Percentiles rank a stretch among this genome's conserved stretches.
Conservation (phyloP, 2,113 vertebrate species). For the Pyrgilauda ruficollis region DNA sequence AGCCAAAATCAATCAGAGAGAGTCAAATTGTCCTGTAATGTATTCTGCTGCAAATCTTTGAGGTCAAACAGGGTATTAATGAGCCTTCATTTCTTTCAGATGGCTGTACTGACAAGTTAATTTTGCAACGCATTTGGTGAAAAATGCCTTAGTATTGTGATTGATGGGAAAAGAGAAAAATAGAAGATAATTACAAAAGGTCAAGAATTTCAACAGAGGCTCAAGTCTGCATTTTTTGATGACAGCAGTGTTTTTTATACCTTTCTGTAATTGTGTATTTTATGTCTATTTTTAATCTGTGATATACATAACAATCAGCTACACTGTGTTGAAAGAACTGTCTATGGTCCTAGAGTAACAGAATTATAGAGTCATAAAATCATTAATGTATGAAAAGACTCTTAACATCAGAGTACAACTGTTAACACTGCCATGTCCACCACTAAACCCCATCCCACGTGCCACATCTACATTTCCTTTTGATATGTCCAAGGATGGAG, state of each 20-base stretch:
- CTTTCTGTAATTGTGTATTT: not conserved
- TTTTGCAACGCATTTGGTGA: not conserved
- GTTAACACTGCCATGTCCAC: not conserved
- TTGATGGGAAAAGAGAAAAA: not conserved
- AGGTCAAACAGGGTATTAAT: not conserved
- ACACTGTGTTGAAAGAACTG: not conserved
- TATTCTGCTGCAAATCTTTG: not conserved
- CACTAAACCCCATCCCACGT: not conserved
- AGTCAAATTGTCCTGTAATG: not conserved
- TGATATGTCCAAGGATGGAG: not conserved
- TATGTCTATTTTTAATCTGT: not conserved
- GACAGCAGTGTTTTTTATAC: not conserved
- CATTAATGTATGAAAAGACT: not conserved
- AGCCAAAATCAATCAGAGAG: not conserved
- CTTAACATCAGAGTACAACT: not conserved
- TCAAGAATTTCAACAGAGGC: not conserved
- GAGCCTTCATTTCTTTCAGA: not conserved
- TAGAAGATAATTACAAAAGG: not conserved
- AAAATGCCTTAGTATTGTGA: not conserved
- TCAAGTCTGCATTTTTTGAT: not conserved
- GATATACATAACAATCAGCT: not conserved
- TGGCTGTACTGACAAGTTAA: not conserved
- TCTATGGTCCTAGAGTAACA: not conserved
- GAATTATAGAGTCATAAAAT: not conserved
- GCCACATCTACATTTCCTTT: not conserved